Conservation (phyloP, 1,140 invertebrate species). For the Zaprionus capensis region DNA sequence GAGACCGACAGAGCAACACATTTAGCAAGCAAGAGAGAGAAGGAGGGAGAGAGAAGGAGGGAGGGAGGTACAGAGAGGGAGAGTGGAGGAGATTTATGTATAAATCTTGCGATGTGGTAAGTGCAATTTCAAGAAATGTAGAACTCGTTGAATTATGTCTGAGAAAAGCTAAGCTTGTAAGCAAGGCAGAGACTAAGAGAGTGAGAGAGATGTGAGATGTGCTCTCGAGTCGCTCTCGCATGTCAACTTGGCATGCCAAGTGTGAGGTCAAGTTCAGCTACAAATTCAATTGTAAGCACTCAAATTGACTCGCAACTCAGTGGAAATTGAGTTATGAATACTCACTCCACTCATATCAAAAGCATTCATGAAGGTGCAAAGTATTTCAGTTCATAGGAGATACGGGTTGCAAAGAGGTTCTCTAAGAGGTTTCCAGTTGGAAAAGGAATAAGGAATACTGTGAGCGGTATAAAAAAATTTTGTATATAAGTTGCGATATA, state of each 20-base stretch:
- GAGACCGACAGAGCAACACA: not conserved
- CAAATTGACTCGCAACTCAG: slow-evolving; percentile 4
- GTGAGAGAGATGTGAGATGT: not conserved
- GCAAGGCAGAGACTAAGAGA: too few relatives aligned
- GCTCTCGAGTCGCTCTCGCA: not conserved
- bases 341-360: not conserved
- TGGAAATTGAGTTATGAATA: not conserved
- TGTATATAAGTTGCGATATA: too few relatives aligned
- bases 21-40: not conserved
- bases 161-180: slow-evolving; percentile 6
- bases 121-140: slow-evolving; percentile 29
- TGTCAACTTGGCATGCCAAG: not conserved
- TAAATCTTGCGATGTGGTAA: slow-evolving; percentile 23
- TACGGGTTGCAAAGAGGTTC: too few relatives aligned
- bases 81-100: not conserved
- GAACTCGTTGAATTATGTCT: slow-evolving; percentile 30
- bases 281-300: slow-evolving; percentile 11
- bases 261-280: slow-evolving; percentile 6
- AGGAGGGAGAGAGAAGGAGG: not conserved
- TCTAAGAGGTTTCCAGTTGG: too few relatives aligned
- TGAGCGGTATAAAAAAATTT: too few relatives aligned
- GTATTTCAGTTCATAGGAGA: not conserved
- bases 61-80: not conserved
- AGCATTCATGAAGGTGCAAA: not conserved
- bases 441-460: too few relatives aligned